Percentiles rank a stretch among this genome's conserved stretches.
Evolutionary conservation across 2,888 invertebrate genomes (phyloP).

Genomic region (Micoletzkya japonica): DNA sequence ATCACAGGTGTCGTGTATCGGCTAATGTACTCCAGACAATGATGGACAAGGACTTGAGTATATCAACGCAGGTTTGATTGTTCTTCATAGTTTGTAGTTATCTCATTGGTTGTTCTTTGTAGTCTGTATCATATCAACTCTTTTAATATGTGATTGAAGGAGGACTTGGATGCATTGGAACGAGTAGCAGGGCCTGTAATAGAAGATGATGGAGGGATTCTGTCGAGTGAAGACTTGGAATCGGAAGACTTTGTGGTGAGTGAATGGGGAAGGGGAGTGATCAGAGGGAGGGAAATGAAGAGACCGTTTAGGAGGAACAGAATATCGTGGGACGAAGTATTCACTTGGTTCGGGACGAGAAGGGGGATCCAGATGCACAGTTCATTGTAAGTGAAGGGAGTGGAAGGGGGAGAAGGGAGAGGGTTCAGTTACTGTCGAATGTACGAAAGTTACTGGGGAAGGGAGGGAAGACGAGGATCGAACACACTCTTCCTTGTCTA

Average conservation of each 20-base stretch:
- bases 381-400: constrained; percentile 64
- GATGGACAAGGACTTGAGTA: constrained; percentile 14
- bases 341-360: constrained; percentile 67
- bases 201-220: constrained; percentile 70
- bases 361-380: constrained; percentile 71
- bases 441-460: constrained; percentile 85
- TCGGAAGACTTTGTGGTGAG: constrained; percentile 29
- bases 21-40: constrained; percentile 17
- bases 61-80: not conserved
- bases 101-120: not conserved
- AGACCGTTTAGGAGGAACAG: constrained; percentile 77
- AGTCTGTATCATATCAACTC: too few relatives aligned
- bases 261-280: constrained; percentile 64
- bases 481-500: constrained; percentile 88
- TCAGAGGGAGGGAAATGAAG: constrained; percentile 83
- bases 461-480: constrained; percentile 86
- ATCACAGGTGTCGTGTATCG: constrained; percentile 19
- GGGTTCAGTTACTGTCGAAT: constrained; percentile 80
- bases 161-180: constrained; percentile 73
- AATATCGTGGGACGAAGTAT: constrained; percentile 78
- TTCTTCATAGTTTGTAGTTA: not conserved
- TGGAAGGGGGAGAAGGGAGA: not conserved
- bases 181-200: constrained; percentile 83
- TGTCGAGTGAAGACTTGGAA: constrained; percentile 34
- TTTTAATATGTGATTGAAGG: too few relatives aligned